Evolutionary conservation across 2,113 vertebrate genomes (phyloP).

Genomic region (Furnarius figulus): DNA sequence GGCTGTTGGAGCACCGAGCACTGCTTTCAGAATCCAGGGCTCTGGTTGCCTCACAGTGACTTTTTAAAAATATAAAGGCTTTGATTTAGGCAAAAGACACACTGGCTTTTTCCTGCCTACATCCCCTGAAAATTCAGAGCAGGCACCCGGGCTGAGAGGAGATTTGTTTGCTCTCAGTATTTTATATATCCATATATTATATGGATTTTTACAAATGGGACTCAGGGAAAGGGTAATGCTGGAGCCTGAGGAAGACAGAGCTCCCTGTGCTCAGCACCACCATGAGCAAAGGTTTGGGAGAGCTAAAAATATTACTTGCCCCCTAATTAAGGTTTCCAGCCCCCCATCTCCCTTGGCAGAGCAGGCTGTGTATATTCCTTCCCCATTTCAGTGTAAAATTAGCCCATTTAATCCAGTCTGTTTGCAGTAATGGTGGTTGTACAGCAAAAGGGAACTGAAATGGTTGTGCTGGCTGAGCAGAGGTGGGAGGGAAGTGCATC

Average conservation of each 20-base stretch:
- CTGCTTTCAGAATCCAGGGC: neutral
- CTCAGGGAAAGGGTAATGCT: neutral
- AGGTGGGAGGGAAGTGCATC: neutral
- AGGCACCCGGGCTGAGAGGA: neutral
- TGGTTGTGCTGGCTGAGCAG: neutral
- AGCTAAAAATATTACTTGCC: neutral
- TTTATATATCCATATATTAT: neutral
- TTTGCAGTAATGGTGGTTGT: fast-evolving
- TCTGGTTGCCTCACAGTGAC: neutral
- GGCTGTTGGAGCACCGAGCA: neutral
- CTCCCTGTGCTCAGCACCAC: neutral
- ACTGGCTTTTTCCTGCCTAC: neutral
- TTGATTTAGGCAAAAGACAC: neutral
- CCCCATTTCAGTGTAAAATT: neutral
- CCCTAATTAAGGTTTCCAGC: neutral
- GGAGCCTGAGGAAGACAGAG: neutral
- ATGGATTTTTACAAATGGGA: neutral
- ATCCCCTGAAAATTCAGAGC: neutral
- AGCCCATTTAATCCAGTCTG: neutral
- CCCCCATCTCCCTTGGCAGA: neutral
- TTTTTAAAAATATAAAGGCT: neutral
- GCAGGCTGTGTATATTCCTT: neutral
- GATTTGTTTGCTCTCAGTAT: neutral
- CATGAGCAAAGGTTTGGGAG: neutral
- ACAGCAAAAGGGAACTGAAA: neutral